A percentile compares a stretch with the other conserved stretches of the same genome.
These are phyloP conservation scores for Phyto melanocephala DNA, from an alignment of 2,888 invertebrate genomes.

Conservation along the genomic window DNA sequence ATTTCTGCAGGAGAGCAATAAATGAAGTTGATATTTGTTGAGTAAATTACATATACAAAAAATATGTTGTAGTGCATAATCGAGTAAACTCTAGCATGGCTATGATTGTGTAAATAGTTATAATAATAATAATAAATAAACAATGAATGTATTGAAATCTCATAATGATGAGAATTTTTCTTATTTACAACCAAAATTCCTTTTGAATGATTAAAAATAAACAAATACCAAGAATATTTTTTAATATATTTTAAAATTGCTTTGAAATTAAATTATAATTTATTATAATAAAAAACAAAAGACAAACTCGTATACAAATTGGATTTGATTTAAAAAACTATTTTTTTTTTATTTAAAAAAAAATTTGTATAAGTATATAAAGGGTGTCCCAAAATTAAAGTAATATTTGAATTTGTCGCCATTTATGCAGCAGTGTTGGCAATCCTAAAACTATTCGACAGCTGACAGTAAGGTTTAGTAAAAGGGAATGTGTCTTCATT, in stretches of 20 bases:
- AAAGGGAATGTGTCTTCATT: no score
- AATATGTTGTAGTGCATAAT: not conserved
- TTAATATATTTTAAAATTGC: conserved; percentile 43
- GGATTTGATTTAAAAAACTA: not conserved
- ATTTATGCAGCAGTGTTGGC: no score
- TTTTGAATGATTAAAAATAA: not conserved
- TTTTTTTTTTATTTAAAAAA: no score
- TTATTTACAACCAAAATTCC: conserved; percentile 10
- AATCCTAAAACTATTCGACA: no score
- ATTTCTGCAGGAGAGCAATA: not conserved
- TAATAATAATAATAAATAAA: not conserved
- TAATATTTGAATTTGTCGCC: no score
- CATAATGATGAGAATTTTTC: conserved; percentile 11
- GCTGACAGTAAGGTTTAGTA: no score
- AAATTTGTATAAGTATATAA: no score
- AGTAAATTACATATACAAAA: conserved; percentile 7
- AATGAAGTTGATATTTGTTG: not conserved
- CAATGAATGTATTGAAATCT: conserved; percentile 31
- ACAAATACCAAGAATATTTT: conserved; percentile 14
- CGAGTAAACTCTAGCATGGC: not conserved
- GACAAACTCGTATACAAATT: conserved; percentile 30
- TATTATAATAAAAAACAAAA: conserved; percentile 29
- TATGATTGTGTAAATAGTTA: conserved; percentile 21
- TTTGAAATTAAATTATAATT: no score
- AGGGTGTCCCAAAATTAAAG: no score